phyloP scores from a whole-genome alignment of 2,797 vertebrate species.

The Spea hammondii region DNA sequence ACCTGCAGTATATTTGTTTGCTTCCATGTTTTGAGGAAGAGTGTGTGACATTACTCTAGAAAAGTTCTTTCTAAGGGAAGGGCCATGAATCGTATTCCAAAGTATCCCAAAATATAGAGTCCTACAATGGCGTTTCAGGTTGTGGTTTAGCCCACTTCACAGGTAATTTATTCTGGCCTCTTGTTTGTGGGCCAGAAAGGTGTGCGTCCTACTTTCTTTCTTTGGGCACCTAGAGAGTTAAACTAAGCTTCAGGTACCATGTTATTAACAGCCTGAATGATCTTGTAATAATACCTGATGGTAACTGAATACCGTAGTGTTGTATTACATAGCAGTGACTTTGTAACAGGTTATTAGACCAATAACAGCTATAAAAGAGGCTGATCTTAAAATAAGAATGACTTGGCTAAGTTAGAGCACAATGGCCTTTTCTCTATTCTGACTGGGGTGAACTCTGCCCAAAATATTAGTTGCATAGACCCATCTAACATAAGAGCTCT shows the following conservation, averaged over 20 bases:
- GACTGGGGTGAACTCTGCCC: not conserved
- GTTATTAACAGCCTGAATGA: constrained; percentile 14
- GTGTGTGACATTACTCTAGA: too few species aligned
- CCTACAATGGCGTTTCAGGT: too few species aligned
- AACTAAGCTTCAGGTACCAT: not conserved
- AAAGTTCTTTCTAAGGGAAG: too few species aligned
- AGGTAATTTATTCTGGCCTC: too few species aligned
- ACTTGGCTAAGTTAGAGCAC: not conserved
- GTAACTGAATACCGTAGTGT: constrained; percentile 5
- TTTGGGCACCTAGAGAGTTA: not conserved
- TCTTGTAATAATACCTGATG: constrained; percentile 19
- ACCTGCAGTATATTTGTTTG: too few species aligned
- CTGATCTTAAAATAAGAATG: not conserved
- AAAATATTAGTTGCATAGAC: not conserved
- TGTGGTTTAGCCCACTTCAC: too few species aligned
- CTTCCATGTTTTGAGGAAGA: too few species aligned
- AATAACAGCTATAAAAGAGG: constrained; percentile 14
- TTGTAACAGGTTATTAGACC: constrained; percentile 21
- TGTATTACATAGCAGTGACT: constrained; percentile 16
- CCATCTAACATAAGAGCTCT: too few species aligned
- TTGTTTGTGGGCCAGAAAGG: not conserved
- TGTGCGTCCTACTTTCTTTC: not conserved
- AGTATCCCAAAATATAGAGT: too few species aligned
- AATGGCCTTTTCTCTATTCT: not conserved
- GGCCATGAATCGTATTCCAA: too few species aligned